Evolutionary conservation across 2,888 invertebrate genomes (phyloP).

Genomic region (Balanococcus diminutus): DNA sequence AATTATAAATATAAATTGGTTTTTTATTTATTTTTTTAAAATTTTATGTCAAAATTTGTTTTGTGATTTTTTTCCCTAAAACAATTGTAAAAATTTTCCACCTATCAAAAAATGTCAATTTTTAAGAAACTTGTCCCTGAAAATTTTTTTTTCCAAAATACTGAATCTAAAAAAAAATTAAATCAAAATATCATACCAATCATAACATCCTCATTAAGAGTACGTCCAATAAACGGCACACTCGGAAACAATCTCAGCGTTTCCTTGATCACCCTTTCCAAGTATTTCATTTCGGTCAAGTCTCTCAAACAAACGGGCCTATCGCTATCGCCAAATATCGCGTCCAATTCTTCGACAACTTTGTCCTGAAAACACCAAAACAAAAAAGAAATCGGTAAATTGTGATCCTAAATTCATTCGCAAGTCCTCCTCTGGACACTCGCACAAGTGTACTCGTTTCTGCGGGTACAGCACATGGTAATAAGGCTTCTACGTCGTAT

Average conservation of each 20-base stretch:
- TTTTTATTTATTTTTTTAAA: too few relatives aligned
- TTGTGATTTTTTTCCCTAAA: too few relatives aligned
- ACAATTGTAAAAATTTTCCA: too few relatives aligned
- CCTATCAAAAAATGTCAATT: too few relatives aligned
- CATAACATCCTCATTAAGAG: constrained; percentile 63
- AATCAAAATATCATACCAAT: constrained; percentile 61
- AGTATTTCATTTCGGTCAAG: constrained; percentile 65
- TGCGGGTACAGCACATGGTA: background rate
- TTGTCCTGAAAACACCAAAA: constrained; percentile 60
- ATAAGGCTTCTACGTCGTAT: background rate
- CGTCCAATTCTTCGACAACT: constrained; percentile 63
- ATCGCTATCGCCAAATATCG: constrained; percentile 62
- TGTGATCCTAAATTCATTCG: background rate
- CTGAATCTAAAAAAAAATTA: too few relatives aligned
- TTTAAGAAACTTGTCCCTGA: too few relatives aligned
- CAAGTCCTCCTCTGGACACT: background rate
- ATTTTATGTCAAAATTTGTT: too few relatives aligned
- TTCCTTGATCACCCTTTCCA: constrained; percentile 68
- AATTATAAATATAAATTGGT: too few relatives aligned
- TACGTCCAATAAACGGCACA: constrained; percentile 65
- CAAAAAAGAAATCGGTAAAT: background rate
- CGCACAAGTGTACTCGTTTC: background rate
- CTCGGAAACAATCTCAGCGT: constrained; percentile 67
- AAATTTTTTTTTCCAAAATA: too few relatives aligned
- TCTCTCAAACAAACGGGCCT: constrained; percentile 64